phyloP scores from a whole-genome alignment of 2,113 vertebrate species.

The Ceyx melanurus region DNA sequence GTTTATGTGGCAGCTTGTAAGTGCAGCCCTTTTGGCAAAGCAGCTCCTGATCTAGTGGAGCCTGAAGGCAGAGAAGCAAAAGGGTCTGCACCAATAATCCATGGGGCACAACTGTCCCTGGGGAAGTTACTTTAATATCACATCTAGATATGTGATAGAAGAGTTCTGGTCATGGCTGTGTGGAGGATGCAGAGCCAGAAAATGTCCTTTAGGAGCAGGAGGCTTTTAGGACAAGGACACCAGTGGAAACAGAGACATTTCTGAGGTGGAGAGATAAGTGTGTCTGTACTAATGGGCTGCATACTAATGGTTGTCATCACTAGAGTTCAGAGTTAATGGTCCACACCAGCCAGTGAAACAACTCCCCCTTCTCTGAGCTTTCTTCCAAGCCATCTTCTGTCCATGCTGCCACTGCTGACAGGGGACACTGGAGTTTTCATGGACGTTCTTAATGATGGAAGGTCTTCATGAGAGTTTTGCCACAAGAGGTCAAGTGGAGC shows the following conservation, averaged over 20 bases:
- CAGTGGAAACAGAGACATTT: neutral
- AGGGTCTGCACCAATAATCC: neutral
- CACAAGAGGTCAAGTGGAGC: neutral
- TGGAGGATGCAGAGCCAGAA: neutral
- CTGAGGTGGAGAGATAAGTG: neutral
- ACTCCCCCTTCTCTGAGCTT: neutral
- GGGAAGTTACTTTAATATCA: neutral
- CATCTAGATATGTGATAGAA: neutral
- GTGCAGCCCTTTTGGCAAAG: neutral
- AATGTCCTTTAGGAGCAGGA: neutral
- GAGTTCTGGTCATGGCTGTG: rapidly evolving
- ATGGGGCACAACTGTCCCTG: rapidly evolving
- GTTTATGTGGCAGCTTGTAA: neutral
- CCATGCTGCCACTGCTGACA: rapidly evolving
- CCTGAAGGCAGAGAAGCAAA: neutral
- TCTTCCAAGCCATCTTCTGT: neutral
- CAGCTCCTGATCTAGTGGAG: neutral
- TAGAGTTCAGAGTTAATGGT: neutral
- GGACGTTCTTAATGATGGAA: neutral
- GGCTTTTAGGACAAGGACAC: neutral
- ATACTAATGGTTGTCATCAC: neutral
- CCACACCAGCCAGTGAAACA: neutral
- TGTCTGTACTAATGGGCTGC: neutral
- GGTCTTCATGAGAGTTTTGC: neutral
- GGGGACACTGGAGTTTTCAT: neutral